Evolutionary conservation across 2,797 vertebrate genomes (phyloP).

Genomic region (Chiloscyllium punctatum): DNA sequence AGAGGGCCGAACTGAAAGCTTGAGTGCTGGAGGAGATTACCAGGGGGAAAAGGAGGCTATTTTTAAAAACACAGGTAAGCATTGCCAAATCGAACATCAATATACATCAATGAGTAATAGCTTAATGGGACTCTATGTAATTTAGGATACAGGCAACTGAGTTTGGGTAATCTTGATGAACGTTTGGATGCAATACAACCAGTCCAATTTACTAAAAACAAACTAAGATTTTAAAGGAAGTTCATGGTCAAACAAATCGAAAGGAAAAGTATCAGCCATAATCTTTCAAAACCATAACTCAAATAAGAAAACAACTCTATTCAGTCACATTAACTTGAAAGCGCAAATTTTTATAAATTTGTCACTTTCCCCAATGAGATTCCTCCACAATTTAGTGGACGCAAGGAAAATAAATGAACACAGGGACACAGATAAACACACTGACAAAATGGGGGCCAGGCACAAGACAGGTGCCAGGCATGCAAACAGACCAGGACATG

Average conservation of each 20-base stretch:
- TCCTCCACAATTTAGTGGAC: neutral
- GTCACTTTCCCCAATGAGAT: neutral
- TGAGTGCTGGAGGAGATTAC: neutral
- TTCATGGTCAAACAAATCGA: neutral
- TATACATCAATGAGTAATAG: neutral
- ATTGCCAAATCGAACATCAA: neutral
- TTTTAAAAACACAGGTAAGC: neutral
- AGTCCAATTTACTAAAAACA: neutral
- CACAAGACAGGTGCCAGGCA: no score
- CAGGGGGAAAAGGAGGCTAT: neutral
- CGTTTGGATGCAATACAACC: neutral
- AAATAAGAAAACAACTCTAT: neutral
- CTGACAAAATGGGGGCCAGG: no score
- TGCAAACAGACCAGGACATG: no score
- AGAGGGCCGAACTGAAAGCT: neutral
- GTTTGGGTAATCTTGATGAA: neutral
- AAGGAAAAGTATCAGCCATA: neutral
- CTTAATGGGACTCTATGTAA: neutral
- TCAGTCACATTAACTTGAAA: neutral
- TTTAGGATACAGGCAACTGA: neutral
- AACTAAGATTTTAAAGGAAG: neutral
- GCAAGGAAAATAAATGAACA: neutral
- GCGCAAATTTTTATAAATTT: neutral
- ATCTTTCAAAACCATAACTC: neutral
- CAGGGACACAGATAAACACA: neutral